Evolutionary conservation across 1,140 invertebrate genomes (phyloP).

Genomic region (Stegodyphus mimosarum): DNA sequence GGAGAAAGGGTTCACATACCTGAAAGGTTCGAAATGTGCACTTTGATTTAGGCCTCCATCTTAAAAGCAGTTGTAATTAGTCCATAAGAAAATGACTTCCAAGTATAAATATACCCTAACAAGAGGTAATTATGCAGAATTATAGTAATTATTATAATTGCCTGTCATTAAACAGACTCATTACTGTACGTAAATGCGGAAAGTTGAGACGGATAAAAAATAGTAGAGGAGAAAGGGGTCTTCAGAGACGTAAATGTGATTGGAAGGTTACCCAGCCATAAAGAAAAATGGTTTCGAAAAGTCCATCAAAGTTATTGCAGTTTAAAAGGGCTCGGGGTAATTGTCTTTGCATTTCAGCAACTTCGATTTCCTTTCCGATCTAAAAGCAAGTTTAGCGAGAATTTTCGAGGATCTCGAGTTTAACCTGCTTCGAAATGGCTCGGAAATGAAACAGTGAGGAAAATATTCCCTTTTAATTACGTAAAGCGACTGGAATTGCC

Average conservation of each 20-base stretch:
- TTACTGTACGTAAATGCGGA: slow-evolving; percentile 19
- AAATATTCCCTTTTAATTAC: no score
- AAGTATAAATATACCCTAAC: slow-evolving; percentile 37
- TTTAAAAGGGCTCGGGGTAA: slow-evolving; percentile 21
- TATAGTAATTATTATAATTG: slow-evolving; percentile 42
- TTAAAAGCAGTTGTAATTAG: slow-evolving; percentile 26
- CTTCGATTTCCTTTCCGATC: no score
- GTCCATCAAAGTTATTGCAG: slow-evolving; percentile 13
- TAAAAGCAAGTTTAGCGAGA: no score
- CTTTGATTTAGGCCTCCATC: no score
- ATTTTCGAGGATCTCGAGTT: no score
- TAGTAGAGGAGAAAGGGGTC: no score
- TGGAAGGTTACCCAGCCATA: background rate
- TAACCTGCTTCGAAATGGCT: no score
- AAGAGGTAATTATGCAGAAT: slow-evolving; percentile 32
- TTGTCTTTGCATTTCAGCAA: background rate
- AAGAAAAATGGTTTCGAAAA: slow-evolving; percentile 9
- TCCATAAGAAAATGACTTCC: slow-evolving; percentile 36
- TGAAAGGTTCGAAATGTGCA: no score
- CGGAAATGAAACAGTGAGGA: no score
- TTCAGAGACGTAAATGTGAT: background rate
- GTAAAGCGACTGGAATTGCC: no score
- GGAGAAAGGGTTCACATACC: background rate
- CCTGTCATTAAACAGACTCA: slow-evolving; percentile 14
- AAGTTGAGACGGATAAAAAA: background rate